Evolutionary conservation across 2,797 vertebrate genomes (phyloP), one percentile per base, ranked within the genome.

Genomic region (Sphenopsis melanotis): DNA sequence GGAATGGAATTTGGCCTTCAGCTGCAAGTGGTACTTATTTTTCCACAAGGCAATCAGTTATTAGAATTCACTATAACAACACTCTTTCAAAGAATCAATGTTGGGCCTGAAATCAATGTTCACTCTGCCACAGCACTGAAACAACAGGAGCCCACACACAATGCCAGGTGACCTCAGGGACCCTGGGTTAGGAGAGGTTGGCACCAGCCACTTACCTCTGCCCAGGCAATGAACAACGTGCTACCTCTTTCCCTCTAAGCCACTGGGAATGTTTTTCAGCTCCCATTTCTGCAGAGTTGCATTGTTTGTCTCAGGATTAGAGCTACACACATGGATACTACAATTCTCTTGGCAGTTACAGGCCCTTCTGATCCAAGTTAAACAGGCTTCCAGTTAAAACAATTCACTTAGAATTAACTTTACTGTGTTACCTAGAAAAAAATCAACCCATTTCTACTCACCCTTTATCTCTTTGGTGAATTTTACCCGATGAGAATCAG

Each of bases 401-500:
- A 23, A 41, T n/a, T 18, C 52, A 60, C n/a, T 90, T 3, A 39
- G 27, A 39, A 63, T 10, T 20, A 75, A 10, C 47, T 17, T 11
- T 6, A 21, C 1, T 32, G n/a, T 6, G 11, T 32, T 90, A 83
- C 30, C 21, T 59, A 75, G 77, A 71, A 52, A 39, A n/a, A 80
- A 46, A 78, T 16, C 30, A 18, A 47, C 3, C 20, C 6, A 7
- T 68, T 89, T 74, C 60, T 91, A 97, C 97, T 98, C 87, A 99
- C 99, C 99, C 99, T 99, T 99, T 98, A 99, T 99, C 98, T 99
- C 99, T 99, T 99, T 99, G 99, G 99, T 99, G 98, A 99, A 99
- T 98, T 99, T 99, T 98, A 99, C 99, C 96, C 99, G 97, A 97
- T 99, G 99, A 82, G 99, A 99, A 98, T 99, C 99, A 68, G 99